A percentile compares a stretch with the other conserved stretches of the same genome.
These are phyloP conservation scores for Parochlus steinenii DNA, from an alignment of 2,888 invertebrate genomes.

Conservation along the genomic window DNA sequence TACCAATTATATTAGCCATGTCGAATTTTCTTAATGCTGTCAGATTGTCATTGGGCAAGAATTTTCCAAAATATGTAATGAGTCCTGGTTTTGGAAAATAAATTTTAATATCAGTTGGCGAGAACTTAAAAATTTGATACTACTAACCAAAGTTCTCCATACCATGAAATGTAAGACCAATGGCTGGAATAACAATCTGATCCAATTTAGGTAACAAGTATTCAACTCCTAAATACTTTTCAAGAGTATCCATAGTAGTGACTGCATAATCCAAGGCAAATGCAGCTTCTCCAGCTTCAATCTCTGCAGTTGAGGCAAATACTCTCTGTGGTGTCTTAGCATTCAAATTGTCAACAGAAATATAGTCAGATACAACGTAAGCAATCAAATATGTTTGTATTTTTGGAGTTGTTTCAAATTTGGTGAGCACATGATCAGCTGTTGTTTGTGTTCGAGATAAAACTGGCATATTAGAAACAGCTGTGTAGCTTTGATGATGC, in stretches of 20 bases:
- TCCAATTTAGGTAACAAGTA: constrained; percentile 70
- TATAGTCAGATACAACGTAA: constrained; percentile 50
- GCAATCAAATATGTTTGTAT: constrained; percentile 74
- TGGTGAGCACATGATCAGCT: constrained; percentile 18
- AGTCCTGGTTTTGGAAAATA: no score
- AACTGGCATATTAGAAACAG: constrained; percentile 11
- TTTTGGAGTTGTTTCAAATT: constrained; percentile 31
- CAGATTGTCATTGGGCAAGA: constrained; percentile 25
- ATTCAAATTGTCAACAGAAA: constrained; percentile 14
- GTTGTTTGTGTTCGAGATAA: constrained; percentile 15
- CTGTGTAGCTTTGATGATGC: constrained; percentile 2
- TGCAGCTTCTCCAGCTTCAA: constrained; percentile 30
- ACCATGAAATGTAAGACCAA: no score
- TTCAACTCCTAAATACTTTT: constrained; percentile 51
- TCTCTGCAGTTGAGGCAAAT: constrained; percentile 23
- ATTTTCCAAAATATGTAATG: constrained; percentile 50
- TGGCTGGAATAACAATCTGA: constrained; percentile 75
- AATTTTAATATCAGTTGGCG: no score
- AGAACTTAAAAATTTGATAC: no score
- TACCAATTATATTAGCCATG: no score
- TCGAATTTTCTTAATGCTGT: constrained; percentile 33
- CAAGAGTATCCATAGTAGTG: constrained; percentile 47
- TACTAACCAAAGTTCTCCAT: no score
- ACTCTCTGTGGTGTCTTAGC: constrained; percentile 20
- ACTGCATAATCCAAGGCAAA: constrained; percentile 60